A percentile compares a stretch with the other conserved stretches of the same genome.
Conservation (phyloP, 1,140 invertebrate genomes). For the Heliothis subflexa region DNA sequence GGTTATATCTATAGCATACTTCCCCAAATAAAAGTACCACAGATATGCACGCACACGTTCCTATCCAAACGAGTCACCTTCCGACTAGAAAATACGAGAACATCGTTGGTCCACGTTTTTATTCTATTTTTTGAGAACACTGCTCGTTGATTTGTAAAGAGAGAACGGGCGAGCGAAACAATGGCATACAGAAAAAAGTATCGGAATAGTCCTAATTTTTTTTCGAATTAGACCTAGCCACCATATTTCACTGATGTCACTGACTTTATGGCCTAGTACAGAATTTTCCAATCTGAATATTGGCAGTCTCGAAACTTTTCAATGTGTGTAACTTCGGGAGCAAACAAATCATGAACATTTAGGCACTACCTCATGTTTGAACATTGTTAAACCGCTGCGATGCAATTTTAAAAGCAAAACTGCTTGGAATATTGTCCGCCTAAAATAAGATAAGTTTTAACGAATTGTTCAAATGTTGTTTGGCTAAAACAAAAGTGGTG, state of each 20-base stretch:
- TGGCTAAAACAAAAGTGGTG: background rate
- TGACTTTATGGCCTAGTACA: slow-evolving; percentile 56
- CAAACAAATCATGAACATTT: slow-evolving; percentile 57
- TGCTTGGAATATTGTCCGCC: background rate
- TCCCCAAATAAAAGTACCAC: background rate
- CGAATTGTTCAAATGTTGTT: slow-evolving; percentile 22
- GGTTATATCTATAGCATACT: background rate
- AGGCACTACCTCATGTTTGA: slow-evolving; percentile 49
- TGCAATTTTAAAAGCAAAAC: slow-evolving; percentile 40
- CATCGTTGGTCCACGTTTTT: background rate
- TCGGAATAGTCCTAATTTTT: slow-evolving; percentile 12
- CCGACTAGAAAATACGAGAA: slow-evolving; percentile 11
- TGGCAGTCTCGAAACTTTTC: slow-evolving; percentile 46
- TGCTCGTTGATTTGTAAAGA: slow-evolving; percentile 23
- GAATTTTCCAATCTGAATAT: slow-evolving; percentile 59
- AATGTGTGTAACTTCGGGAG: slow-evolving; percentile 39
- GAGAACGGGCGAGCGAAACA: slow-evolving; percentile 8
- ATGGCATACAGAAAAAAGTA: slow-evolving; percentile 24
- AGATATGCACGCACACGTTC: background rate
- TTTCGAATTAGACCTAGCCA: slow-evolving; percentile 27
- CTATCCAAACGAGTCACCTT: slow-evolving; percentile 12
- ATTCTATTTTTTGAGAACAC: background rate
- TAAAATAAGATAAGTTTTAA: slow-evolving; percentile 33
- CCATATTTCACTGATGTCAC: slow-evolving; percentile 36
- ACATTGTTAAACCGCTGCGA: slow-evolving; percentile 46